Evolutionary conservation across 2,797 vertebrate genomes (phyloP).

Genomic region (Toxotes lorentzi): DNA sequence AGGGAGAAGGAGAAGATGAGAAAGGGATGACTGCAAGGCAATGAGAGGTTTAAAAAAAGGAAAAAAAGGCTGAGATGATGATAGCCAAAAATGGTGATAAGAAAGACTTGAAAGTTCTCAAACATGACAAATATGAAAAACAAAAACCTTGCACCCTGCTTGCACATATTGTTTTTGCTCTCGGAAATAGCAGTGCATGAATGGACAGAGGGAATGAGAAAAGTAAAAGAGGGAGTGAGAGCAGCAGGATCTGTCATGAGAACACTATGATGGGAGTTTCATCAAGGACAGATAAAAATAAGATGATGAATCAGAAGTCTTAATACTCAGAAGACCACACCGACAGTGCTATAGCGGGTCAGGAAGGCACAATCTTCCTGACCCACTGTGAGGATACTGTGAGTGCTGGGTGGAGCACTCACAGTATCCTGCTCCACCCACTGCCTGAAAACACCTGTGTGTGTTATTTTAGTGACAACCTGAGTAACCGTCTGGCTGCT

Average conservation of each 20-base stretch:
- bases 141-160: not conserved
- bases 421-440: not conserved
- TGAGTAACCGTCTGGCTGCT: accelerated
- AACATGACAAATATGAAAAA: constrained; percentile 19
- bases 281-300: constrained; percentile 47
- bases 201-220: not conserved
- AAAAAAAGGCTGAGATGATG: not conserved
- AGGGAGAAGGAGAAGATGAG: constrained; percentile 14
- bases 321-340: constrained; percentile 20
- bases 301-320: constrained; percentile 21
- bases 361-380: too few relatives aligned
- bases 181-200: not conserved
- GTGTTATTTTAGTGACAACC: not conserved
- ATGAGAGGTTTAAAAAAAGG: too few relatives aligned
- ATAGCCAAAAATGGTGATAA: not conserved
- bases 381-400: too few relatives aligned
- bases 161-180: not conserved
- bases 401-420: too few relatives aligned
- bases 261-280: constrained; percentile 47
- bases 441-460: not conserved
- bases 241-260: constrained; percentile 34
- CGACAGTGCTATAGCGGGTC: constrained; percentile 1
- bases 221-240: not conserved
- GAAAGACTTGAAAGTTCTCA: not conserved
- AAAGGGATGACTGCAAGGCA: not conserved